Evolutionary conservation across 2,797 vertebrate species (phyloP).

Genomic region (Poeciliopsis paucimaculata): DNA sequence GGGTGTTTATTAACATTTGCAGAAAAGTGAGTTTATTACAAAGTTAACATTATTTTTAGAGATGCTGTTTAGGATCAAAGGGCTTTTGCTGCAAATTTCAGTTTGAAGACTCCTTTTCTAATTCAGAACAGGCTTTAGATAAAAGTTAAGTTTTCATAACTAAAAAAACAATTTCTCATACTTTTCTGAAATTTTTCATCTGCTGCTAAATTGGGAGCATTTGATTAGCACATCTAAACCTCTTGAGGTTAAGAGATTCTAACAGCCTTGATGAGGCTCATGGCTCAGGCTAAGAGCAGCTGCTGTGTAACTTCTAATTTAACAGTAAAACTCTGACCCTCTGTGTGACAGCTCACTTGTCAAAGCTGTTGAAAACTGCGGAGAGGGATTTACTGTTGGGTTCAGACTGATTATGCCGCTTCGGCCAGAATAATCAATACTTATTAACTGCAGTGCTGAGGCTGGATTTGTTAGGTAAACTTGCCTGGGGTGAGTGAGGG

Average conservation of each 20-base stretch:
- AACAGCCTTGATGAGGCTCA: background rate
- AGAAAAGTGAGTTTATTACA: background rate
- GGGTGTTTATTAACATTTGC: background rate
- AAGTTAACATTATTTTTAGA: background rate
- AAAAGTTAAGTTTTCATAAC: background rate
- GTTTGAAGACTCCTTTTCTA: background rate
- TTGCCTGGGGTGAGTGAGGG: background rate
- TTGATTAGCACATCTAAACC: background rate
- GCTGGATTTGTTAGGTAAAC: slow-evolving; percentile 4
- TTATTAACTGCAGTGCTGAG: slow-evolving; percentile 9
- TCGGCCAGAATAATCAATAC: slow-evolving; percentile 11
- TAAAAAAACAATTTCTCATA: background rate
- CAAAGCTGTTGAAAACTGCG: background rate
- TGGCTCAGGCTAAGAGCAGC: background rate
- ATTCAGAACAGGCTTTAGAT: background rate
- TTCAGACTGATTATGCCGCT: background rate
- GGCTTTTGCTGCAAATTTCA: background rate
- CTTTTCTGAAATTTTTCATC: background rate
- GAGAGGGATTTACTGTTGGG: slow-evolving; percentile 4
- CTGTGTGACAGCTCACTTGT: slow-evolving; percentile 6
- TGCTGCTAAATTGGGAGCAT: background rate
- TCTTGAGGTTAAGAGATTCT: background rate
- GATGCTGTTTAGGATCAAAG: background rate
- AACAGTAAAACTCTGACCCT: slow-evolving; percentile 5
- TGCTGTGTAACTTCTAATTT: background rate